Conservation (phyloP, 2,888 invertebrate species). For the Lomographa bimaculata region DNA sequence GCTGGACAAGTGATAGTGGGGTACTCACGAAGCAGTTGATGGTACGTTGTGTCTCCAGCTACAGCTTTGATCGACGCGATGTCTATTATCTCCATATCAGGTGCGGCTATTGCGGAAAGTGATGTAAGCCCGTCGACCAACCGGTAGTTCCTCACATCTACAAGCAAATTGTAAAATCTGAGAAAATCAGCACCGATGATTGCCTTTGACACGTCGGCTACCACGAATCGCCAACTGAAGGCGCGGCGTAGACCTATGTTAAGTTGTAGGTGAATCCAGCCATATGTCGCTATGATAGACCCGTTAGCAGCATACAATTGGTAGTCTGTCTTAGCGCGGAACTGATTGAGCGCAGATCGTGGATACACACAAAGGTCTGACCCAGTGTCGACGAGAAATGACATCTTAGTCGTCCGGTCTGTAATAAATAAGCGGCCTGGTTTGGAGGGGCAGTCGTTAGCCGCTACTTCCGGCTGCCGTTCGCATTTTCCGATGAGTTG, state of each 20-base stretch:
- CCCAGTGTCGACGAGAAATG: no score
- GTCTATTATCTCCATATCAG: neutral
- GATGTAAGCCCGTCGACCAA: slow-evolving; percentile 3
- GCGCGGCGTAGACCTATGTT: slow-evolving; percentile 13
- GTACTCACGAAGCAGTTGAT: neutral
- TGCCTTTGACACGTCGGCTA: slow-evolving; percentile 14
- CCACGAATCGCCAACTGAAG: slow-evolving; percentile 14
- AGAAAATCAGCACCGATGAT: slow-evolving; percentile 21
- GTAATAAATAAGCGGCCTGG: slow-evolving; percentile 3
- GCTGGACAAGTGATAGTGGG: neutral
- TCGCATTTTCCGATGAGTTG: no score
- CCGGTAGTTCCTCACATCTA: slow-evolving; percentile 16
- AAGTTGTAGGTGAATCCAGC: neutral
- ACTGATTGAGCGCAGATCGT: neutral
- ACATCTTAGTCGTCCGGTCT: neutral
- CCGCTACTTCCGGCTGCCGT: no score
- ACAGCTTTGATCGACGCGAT: slow-evolving; percentile 4
- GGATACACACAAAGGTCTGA: neutral
- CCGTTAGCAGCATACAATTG: slow-evolving; percentile 11
- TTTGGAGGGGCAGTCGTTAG: neutral
- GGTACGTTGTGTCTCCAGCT: neutral
- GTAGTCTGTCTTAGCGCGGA: slow-evolving; percentile 2
- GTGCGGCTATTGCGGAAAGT: neutral
- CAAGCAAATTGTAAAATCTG: slow-evolving; percentile 14
- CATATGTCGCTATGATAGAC: slow-evolving; percentile 4